Base-by-base conservation (phyloP, 2,888 invertebrate genomes). In the Dermolepida albohirtum region DNA sequence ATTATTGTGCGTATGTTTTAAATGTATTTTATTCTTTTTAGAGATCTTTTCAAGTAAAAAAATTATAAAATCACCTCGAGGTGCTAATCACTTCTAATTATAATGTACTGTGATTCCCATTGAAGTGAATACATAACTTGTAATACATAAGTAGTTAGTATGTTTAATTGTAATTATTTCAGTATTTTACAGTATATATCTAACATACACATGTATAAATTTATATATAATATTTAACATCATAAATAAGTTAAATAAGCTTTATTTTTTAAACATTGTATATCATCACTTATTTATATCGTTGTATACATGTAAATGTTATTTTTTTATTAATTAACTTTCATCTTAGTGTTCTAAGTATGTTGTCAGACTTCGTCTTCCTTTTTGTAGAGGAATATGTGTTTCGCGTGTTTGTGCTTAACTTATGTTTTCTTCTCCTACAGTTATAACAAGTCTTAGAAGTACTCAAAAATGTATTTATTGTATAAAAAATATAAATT, bases 391-490 rank as follows among this genome's bases (percentile, higher is more conserved):
- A 7, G 6, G 6, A 2, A 34, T 10, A 34, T 34, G 6, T 10
- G 10, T 34, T 34, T 34, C 10, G 34, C 6, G 10, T 34, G 6
- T 34, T 34, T 5, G 6, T 2, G 34, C 8, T 34, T 34, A 22
- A 22, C 34, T 1, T 34, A 6, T 10, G 2, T 10, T 34, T 34
- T 6, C 8, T 34, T 34, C 10, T n/a, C 4, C 6, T 34, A 6
- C 10, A 34, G 1, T 34, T 34, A 6, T 34, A 34, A 34, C 34
- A 34, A 8, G 6, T 7, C 10, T 8, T 59, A 59, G 10, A 59
- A 12, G 34, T 44, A 47, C 29, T 44, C 34, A 59, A 47, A 34
- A 10, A 47, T 27, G 12, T 59, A 59, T 59, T 59, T 59, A 59
- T 47, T 59, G 59, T 59, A 59, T 29, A 44, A 59, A 34, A 29